Percentiles rank a stretch among this genome's conserved stretches.
Evolutionary conservation across 2,797 vertebrate species (phyloP).

Genomic region (Intellagama lesueurii): DNA sequence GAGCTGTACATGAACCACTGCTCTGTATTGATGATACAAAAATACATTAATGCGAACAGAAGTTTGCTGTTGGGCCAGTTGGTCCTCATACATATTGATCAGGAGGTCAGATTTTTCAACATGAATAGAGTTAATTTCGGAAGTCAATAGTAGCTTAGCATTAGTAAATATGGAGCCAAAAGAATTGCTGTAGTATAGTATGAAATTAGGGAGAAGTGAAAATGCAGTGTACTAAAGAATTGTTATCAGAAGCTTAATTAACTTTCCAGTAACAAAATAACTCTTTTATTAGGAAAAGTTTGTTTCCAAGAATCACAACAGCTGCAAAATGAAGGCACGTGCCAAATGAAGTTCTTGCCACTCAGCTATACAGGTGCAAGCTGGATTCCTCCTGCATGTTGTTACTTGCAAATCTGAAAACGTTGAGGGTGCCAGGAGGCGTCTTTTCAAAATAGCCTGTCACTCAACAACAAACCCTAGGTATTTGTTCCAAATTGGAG

Average conservation of each 20-base stretch:
- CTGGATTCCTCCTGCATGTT: neutral
- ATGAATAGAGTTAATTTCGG: neutral
- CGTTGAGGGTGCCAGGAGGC: neutral
- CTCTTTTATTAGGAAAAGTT: neutral
- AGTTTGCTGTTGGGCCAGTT: neutral
- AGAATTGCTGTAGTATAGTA: neutral
- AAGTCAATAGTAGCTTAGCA: neutral
- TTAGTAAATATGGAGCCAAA: neutral
- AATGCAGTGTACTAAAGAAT: neutral
- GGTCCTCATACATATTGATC: neutral
- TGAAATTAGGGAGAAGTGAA: neutral
- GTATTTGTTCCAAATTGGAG: constrained; percentile 22
- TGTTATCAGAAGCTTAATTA: neutral
- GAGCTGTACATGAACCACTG: too few relatives aligned
- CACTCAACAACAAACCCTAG: neutral
- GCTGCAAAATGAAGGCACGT: neutral
- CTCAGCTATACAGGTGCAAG: neutral
- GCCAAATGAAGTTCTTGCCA: neutral
- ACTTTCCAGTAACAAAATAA: neutral
- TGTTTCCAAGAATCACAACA: neutral
- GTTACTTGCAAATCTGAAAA: neutral
- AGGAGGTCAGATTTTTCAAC: neutral
- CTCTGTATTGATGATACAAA: neutral
- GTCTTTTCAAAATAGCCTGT: constrained; percentile 7
- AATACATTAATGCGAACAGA: neutral